Conservation (phyloP, 2,888 invertebrate species). For the Lagria hirta region DNA sequence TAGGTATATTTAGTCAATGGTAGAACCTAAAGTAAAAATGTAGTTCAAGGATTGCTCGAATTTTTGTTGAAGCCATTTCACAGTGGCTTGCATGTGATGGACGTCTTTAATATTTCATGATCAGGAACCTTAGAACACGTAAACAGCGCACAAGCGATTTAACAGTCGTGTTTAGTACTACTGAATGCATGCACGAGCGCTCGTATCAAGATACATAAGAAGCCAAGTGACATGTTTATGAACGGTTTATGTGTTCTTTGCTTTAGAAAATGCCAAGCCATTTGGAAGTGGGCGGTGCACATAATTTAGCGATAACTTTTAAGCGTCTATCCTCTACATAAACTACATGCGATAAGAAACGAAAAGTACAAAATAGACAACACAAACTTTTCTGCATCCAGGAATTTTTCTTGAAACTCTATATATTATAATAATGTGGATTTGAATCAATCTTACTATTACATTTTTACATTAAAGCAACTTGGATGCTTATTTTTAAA, state of each 20-base stretch:
- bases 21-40: too few species aligned
- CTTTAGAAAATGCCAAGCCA: slow-evolving; percentile 36
- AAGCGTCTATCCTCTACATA: slow-evolving; percentile 19
- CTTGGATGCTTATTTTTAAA: too few species aligned
- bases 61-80: too few species aligned
- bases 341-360: too few species aligned
- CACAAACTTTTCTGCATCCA: too few species aligned
- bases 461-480: too few species aligned
- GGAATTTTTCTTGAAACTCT: too few species aligned
- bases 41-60: too few species aligned
- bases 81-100: slow-evolving; percentile 15
- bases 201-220: slow-evolving; percentile 38
- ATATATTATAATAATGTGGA: too few species aligned
- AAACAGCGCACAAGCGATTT: slow-evolving; percentile 37
- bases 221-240: slow-evolving; percentile 36
- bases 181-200: slow-evolving; percentile 39
- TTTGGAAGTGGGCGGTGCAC: slow-evolving; percentile 38
- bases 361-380: too few species aligned
- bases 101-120: slow-evolving; percentile 33
- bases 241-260: slow-evolving; percentile 34
- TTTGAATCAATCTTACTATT: too few species aligned
- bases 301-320: slow-evolving; percentile 27
- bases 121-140: slow-evolving; percentile 36
- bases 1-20: too few species aligned
- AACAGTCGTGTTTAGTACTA: slow-evolving; percentile 38